Base-by-base conservation (phyloP, 2,113 vertebrate species). In the Scophthalmus maximus region DNA sequence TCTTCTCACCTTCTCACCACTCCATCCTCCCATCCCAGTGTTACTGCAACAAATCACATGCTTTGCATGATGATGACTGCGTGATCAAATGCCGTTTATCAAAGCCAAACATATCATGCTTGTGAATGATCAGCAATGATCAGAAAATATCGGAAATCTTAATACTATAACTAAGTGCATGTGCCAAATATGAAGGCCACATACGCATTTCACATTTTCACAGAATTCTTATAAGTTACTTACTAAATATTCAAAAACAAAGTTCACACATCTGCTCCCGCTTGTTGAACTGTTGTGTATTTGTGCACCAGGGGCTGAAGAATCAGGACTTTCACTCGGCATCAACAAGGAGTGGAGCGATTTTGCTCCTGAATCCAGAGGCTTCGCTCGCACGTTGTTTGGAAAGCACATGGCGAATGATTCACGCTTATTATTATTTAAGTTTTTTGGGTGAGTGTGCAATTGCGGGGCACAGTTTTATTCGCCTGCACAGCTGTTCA, bases 31-130 rank as follows among this genome's bases (percentile, higher is more conserved):
- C 14, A 18, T 63, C 51, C 20, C 58, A 38, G 64, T 40, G 8
- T 70, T 27, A 50, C 58, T 20, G 86, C 73, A 73, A 73, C 74
- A 59, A 71, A 75, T n/a, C n/a, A n/a, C n/a, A n/a, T n/a, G n/a
- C n/a, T n/a, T n/a, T n/a, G n/a, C n/a, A n/a, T n/a, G n/a, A n/a
- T n/a, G n/a, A n/a, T n/a, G n/a, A n/a, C n/a, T n/a, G n/a, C n/a
- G n/a, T n/a, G n/a, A n/a, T n/a, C n/a, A n/a, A n/a, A n/a, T n/a
- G n/a, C n/a, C n/a, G n/a, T n/a, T n/a, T n/a, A n/a, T n/a, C n/a
- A n/a, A n/a, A n/a, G n/a, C n/a, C n/a, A n/a, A n/a, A n/a, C n/a
- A n/a, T n/a, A n/a, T n/a, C n/a, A n/a, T n/a, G n/a, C n/a, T n/a
- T n/a, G n/a, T n/a, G n/a, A n/a, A n/a, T n/a, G n/a, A n/a, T n/a